Conservation (phyloP, 2,113 vertebrate genomes). For the Axis porcinus region DNA sequence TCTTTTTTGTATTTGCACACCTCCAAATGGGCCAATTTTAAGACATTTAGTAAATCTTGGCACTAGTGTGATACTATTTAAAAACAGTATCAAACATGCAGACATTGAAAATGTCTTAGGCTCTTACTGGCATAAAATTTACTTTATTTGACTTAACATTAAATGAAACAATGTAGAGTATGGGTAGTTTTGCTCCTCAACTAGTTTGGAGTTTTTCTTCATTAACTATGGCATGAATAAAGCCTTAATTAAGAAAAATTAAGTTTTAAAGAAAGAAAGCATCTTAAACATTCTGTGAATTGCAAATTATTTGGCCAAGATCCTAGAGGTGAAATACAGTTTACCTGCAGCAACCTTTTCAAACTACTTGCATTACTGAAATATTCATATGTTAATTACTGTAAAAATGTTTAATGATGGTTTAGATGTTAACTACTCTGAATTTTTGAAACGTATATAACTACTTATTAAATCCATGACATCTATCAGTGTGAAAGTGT, state of each 20-base stretch:
- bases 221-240: slow-evolving; percentile 67
- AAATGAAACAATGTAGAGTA: neutral
- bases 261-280: slow-evolving; percentile 47
- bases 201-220: neutral
- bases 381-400: neutral
- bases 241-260: slow-evolving; percentile 57
- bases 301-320: slow-evolving; percentile 42
- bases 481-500: slow-evolving; percentile 55
- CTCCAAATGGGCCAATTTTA: neutral
- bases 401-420: neutral
- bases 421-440: slow-evolving; percentile 17
- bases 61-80: slow-evolving; percentile 21
- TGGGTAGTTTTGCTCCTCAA: slow-evolving; percentile 11
- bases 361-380: slow-evolving; percentile 20
- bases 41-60: slow-evolving; percentile 40
- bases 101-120: slow-evolving; percentile 9
- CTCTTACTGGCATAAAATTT: slow-evolving; percentile 23
- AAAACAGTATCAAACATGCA: slow-evolving; percentile 7
- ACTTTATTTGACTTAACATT: slow-evolving; percentile 18
- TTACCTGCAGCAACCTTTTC: slow-evolving; percentile 5
- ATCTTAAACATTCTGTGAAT: slow-evolving; percentile 51
- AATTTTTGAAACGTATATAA: slow-evolving; percentile 41
- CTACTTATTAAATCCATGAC: slow-evolving; percentile 29
- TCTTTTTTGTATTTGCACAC: neutral
- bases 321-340: slow-evolving; percentile 33